Percentiles rank a stretch among this genome's conserved stretches.
Conservation (phyloP, 2,113 vertebrate genomes). For the Puntigrus tetrazona region DNA sequence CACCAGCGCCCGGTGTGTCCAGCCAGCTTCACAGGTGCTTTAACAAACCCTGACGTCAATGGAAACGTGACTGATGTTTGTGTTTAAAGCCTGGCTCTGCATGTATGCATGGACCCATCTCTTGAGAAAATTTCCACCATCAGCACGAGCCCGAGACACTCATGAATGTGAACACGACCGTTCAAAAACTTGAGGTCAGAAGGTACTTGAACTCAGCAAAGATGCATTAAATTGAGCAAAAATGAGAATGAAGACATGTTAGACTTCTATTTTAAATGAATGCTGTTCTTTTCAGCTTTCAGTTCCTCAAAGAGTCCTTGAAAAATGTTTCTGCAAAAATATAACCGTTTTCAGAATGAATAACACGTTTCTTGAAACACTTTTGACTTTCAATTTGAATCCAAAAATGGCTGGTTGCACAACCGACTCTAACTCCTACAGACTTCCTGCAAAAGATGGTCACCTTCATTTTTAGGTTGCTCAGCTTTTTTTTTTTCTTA, state of each 20-base stretch:
- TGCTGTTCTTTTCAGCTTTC: background rate
- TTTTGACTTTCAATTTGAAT: background rate
- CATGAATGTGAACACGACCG: background rate
- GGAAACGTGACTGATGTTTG: constrained; percentile 8
- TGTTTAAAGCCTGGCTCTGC: background rate
- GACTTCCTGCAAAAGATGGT: too few species aligned
- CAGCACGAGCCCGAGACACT: background rate
- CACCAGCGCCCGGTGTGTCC: background rate
- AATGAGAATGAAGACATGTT: background rate
- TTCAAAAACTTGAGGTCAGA: background rate
- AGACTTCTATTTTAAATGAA: background rate
- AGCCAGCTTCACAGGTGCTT: constrained; percentile 2
- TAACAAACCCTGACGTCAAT: constrained; percentile 20
- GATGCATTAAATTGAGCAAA: background rate
- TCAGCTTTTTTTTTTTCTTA: too few species aligned
- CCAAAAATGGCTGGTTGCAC: too few species aligned
- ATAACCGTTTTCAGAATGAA: background rate
- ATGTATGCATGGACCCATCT: constrained; percentile 3
- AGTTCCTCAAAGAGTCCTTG: background rate
- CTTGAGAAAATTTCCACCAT: constrained; percentile 3
- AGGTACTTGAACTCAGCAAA: background rate
- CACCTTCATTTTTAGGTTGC: too few species aligned
- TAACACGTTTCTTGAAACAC: background rate
- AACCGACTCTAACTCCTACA: too few species aligned
- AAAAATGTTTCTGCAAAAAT: background rate